Evolutionary conservation across 1,140 invertebrate species (phyloP).

Genomic region (Chelonus insularis): DNA sequence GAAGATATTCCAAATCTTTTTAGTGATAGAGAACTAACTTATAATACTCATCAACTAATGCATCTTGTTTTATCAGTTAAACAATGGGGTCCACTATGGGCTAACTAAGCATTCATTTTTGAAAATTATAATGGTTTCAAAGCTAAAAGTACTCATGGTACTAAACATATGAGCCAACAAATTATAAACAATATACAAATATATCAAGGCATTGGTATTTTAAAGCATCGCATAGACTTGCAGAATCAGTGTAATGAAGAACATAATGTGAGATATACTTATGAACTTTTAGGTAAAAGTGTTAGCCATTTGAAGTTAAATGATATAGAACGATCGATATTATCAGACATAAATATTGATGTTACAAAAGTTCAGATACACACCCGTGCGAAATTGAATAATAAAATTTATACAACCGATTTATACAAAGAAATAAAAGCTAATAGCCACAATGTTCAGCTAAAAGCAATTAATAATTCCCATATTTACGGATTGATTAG

Average conservation of each 20-base stretch:
- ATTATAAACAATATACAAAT: constrained; percentile 22
- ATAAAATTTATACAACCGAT: not conserved
- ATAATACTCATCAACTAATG: constrained; percentile 35
- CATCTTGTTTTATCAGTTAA: constrained; percentile 34
- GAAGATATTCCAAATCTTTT: constrained; percentile 29
- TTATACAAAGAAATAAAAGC: constrained; percentile 3
- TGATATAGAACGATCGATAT: not conserved
- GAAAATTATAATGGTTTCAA: constrained; percentile 34
- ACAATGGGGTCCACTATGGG: constrained; percentile 37
- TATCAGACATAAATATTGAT: not conserved
- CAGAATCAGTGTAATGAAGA: constrained; percentile 23
- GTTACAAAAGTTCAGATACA: constrained; percentile 1
- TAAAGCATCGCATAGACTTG: no score
- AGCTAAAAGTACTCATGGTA: constrained; percentile 32
- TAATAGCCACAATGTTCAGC: not conserved
- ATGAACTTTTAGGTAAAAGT: no score
- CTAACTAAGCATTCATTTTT: constrained; percentile 31
- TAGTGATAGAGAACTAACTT: constrained; percentile 23
- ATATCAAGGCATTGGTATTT: no score
- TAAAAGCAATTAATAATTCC: not conserved
- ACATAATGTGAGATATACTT: not conserved
- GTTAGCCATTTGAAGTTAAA: no score
- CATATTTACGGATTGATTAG: not conserved
- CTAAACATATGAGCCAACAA: constrained; percentile 9
- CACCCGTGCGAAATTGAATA: not conserved